Conservation (phyloP, 2,113 vertebrate species). For the Puffinus mauretanicus region DNA sequence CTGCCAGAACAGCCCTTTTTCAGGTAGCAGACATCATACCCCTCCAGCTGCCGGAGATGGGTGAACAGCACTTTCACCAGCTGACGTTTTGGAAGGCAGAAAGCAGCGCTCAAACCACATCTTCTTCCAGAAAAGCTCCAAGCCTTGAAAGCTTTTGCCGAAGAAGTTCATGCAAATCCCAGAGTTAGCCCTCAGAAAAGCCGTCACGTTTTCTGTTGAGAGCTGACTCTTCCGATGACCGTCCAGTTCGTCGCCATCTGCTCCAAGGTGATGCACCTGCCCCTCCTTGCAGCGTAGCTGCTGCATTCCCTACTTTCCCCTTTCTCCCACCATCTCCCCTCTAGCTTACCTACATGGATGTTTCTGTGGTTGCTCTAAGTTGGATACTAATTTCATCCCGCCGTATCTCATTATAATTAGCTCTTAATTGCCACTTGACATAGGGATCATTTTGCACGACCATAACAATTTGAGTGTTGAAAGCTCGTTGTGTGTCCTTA, state of each 20-base stretch:
- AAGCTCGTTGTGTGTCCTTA: not conserved
- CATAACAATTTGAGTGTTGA: not conserved
- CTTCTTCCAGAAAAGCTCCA: not conserved
- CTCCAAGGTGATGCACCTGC: not conserved
- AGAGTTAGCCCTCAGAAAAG: not conserved
- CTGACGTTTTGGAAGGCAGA: not conserved
- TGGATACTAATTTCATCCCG: constrained; percentile 7
- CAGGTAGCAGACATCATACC: not conserved
- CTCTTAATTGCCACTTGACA: constrained; percentile 41
- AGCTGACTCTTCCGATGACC: not conserved
- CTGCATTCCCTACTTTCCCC: not conserved
- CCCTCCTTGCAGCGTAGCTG: not conserved
- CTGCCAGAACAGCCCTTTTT: not conserved
- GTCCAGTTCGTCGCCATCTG: not conserved
- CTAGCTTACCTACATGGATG: not conserved
- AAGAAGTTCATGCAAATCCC: not conserved
- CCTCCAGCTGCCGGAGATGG: not conserved
- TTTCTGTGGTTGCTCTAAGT: not conserved
- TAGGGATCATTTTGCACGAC: not conserved
- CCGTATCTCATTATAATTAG: constrained; percentile 28
- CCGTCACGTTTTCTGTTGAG: accelerated
- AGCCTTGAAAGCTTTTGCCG: not conserved
- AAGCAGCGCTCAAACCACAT: not conserved
- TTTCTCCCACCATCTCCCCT: not conserved
- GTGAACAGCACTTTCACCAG: not conserved